A percentile compares a stretch with the other conserved stretches of the same genome.
Evolutionary conservation across 2,113 vertebrate species (phyloP).

Genomic region (Hydropotes inermis): DNA sequence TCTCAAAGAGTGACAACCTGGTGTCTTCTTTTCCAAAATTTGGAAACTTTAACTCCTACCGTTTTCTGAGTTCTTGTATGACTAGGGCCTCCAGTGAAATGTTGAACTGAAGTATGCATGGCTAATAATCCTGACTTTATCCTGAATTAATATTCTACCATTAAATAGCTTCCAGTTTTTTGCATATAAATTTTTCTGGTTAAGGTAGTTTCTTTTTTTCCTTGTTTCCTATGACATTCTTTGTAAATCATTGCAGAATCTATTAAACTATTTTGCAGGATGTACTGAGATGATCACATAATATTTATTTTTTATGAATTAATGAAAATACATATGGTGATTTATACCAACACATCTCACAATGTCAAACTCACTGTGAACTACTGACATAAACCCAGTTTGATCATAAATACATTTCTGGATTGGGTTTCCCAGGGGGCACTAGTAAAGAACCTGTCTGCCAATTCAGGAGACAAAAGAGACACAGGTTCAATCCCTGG

Average conservation of each 20-base stretch:
- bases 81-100: too few relatives aligned
- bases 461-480: not conserved
- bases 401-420: not conserved
- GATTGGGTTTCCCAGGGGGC: not conserved
- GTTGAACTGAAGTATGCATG: not conserved
- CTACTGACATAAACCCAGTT: not conserved
- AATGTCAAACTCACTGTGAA: not conserved
- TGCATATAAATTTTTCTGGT: not conserved
- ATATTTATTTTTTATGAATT: not conserved
- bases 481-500: not conserved
- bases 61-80: not conserved
- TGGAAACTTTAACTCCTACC: not conserved
- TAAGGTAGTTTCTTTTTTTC: not conserved
- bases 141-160: not conserved
- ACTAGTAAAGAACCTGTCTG: not conserved
- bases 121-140: not conserved
- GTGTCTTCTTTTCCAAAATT: not conserved
- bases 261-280: not conserved
- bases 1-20: not conserved
- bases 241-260: not conserved
- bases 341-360: not conserved
- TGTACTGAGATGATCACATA: not conserved
- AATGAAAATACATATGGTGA: not conserved
- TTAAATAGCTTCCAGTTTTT: not conserved
- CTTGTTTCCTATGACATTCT: not conserved